These are phyloP conservation scores for Parazoanthus swiftii DNA, from an alignment of 92 coral and sea anemone genomes.

Conservation along the genomic window DNA sequence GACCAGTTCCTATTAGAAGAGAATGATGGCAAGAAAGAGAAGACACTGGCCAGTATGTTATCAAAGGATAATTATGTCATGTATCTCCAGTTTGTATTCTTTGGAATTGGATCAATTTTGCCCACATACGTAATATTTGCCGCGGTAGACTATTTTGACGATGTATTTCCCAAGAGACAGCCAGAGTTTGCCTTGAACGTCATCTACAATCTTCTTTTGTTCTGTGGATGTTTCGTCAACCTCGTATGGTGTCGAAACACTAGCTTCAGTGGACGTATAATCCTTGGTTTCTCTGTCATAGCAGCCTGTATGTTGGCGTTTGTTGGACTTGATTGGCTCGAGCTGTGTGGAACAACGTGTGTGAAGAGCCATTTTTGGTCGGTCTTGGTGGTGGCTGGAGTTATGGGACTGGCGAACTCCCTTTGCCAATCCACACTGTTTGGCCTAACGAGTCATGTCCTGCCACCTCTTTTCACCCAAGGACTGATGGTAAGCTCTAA, in stretches of 20 bases:
- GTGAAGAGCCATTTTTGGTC: slow-evolving; percentile 82
- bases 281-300: slow-evolving; percentile 72
- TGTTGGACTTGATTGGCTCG: slow-evolving; percentile 75
- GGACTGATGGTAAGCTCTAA: slow-evolving; percentile 79
- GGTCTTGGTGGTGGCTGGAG: slow-evolving; percentile 73
- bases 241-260: slow-evolving; percentile 89
- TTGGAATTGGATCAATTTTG: slow-evolving; percentile 84
- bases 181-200: slow-evolving; percentile 87
- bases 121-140: slow-evolving; percentile 86
- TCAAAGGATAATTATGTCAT: slow-evolving; percentile 66
- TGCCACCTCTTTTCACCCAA: slow-evolving; percentile 87
- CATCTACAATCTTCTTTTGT: slow-evolving; percentile 79
- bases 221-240: slow-evolving; percentile 86
- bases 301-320: slow-evolving; percentile 78
- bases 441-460: slow-evolving; percentile 85
- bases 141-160: slow-evolving; percentile 87
- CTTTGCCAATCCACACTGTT: slow-evolving; percentile 90
- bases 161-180: slow-evolving; percentile 77
- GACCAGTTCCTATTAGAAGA: slow-evolving; percentile 76
- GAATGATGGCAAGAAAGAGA: slow-evolving; percentile 56
- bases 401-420: slow-evolving; percentile 83
- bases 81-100: slow-evolving; percentile 88
- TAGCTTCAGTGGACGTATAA: slow-evolving; percentile 83
- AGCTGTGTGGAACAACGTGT: slow-evolving; percentile 81
- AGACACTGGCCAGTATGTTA: slow-evolving; percentile 70